Evolutionary conservation across 2,113 vertebrate genomes (phyloP).

Genomic region (Cryptoleucopteryx plumbea): DNA sequence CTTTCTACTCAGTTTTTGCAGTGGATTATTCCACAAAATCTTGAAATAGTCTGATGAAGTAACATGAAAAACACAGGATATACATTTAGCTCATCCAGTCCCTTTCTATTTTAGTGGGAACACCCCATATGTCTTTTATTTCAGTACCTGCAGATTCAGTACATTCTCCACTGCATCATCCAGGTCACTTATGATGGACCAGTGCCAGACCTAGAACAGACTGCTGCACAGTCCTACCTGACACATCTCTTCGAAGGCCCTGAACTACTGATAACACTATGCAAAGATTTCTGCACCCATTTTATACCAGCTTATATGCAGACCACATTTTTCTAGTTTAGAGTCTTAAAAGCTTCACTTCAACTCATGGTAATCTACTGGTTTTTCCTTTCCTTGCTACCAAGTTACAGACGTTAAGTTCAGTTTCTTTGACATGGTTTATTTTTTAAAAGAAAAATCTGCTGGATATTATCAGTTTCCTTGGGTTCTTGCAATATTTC

Average conservation of each 20-base stretch:
- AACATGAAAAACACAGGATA: neutral
- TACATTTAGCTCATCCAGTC: neutral
- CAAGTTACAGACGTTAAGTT: neutral
- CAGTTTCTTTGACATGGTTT: neutral
- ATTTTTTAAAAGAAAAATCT: neutral
- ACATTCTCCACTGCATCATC: neutral
- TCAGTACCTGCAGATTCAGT: neutral
- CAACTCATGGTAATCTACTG: neutral
- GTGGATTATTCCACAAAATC: neutral
- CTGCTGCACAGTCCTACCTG: no score
- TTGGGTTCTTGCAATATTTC: neutral
- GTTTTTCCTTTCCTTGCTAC: neutral
- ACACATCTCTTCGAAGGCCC: neutral
- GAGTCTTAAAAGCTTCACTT: neutral
- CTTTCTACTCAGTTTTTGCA: neutral
- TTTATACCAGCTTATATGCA: neutral
- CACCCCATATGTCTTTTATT: neutral
- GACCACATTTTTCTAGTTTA: neutral
- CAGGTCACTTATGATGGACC: neutral
- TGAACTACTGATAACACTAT: rapidly evolving
- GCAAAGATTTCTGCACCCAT: neutral
- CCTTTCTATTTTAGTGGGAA: neutral
- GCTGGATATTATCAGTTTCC: neutral
- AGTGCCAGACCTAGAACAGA: neutral
- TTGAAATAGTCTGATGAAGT: neutral